Evolutionary conservation across 2,113 vertebrate species (phyloP), one percentile per base, ranked within the genome.

Genomic region (Anser brachyrhynchus): DNA sequence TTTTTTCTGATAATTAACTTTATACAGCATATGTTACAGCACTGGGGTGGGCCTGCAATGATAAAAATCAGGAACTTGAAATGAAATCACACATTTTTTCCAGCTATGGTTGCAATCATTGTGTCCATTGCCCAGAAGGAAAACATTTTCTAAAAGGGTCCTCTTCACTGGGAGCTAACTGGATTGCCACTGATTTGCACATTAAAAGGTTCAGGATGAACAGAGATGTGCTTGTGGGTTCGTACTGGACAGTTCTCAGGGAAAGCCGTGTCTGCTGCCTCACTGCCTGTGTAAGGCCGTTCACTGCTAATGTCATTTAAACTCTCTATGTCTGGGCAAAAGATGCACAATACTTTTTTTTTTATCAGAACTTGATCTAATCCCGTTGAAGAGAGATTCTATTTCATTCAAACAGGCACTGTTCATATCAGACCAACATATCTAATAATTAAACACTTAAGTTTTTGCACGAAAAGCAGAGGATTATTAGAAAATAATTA

Each of bases 261-360:
- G 55, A 4, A 10, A 35, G 28, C 3, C 21, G 15, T 2, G 3
- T 15, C 49, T 31, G 57, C 6, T 71, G 20, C 17, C 0, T 2
- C 25, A 3, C 43, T 6, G 5, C 2, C 44, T 1, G 11, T 1
- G 58, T 0, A 11, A 67, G 54, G 22, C 33, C 19, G 1, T 4
- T 11, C 0, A 2, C 33, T 9, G 26, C 17, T 3, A 17, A 5
- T 1, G 0, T 5, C 72, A 4, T 21, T 43, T 7, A 15, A 54
- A 7, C 10, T 43, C 54, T 23, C 16, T 12, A 31, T 3, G 28
- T 0, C 65, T 31, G 16, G 51, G 13, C 44, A 71, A 31, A 44
- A 52, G 0, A 44, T 0, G 1, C 9, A 26, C 3, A 0, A 35
- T 2, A 4, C 18, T 66, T 35, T 19, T 1, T 66, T 19, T 1